Conservation (phyloP, 2,113 vertebrate species). For the Cyphomyrus discorhynchus region DNA sequence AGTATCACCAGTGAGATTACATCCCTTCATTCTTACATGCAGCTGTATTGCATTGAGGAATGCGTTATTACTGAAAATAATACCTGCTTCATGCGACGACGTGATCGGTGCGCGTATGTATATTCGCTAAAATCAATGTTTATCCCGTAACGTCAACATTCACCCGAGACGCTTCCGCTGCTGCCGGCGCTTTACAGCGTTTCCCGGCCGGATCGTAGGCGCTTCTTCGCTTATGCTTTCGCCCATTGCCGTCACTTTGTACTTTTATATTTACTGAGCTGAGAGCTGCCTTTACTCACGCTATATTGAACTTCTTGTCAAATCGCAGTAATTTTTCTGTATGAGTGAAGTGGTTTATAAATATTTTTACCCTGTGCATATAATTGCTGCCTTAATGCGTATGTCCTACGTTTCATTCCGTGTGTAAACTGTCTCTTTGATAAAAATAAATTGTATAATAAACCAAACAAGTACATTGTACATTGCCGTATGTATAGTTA, state of each 20-base stretch:
- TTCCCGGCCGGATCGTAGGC: neutral
- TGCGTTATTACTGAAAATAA: neutral
- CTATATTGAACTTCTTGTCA: neutral
- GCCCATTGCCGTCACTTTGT: neutral
- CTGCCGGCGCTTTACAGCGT: neutral
- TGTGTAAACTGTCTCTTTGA: neutral
- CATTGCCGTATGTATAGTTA: neutral
- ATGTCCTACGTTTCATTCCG: neutral
- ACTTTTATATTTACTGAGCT: neutral
- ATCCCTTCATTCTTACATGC: neutral
- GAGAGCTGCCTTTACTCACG: neutral
- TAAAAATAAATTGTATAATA: neutral
- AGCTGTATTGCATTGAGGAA: neutral
- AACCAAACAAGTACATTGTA: neutral
- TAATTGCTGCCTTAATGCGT: neutral
- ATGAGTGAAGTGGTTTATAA: neutral
- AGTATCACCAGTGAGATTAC: neutral
- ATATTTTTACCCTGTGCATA: neutral
- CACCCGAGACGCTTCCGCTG: neutral
- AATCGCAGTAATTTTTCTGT: neutral
- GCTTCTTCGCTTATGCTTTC: neutral
- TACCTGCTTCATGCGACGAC: neutral
- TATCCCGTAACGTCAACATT: neutral
- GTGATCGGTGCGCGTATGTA: neutral
- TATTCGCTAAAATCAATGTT: neutral